These are phyloP conservation scores for Acestrorhynchus altus DNA, from an alignment of 2,797 vertebrate species.

Conservation along the genomic window DNA sequence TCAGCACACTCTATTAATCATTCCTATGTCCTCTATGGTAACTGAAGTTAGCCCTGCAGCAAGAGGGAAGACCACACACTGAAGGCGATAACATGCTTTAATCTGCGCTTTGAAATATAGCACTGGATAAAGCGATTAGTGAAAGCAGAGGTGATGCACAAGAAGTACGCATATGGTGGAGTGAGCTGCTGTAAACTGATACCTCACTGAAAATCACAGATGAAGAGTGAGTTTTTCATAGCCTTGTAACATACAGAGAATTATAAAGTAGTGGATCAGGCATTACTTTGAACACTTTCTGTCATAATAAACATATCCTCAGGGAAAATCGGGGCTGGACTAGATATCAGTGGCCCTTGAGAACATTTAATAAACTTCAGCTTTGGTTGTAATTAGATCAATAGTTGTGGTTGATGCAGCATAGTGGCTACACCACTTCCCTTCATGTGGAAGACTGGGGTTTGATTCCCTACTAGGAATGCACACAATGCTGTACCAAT, in stretches of 20 bases:
- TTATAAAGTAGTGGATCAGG: not conserved
- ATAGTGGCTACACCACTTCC: too few species aligned
- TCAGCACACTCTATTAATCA: conserved; percentile 23
- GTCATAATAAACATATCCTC: not conserved
- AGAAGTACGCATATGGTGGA: not conserved
- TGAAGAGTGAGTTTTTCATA: not conserved
- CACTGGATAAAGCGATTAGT: conserved; percentile 3
- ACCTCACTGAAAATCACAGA: not conserved
- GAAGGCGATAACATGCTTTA: conserved; percentile 4
- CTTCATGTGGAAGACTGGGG: too few species aligned
- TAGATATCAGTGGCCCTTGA: not conserved
- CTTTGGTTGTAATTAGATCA: conserved; percentile 9
- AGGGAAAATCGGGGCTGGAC: not conserved
- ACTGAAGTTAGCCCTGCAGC: conserved; percentile 18
- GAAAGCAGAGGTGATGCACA: not conserved
- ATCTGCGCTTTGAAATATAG: conserved; percentile 26
- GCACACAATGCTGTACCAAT: too few species aligned
- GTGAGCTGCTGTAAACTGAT: not conserved
- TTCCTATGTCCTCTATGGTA: conserved; percentile 5
- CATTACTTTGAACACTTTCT: not conserved
- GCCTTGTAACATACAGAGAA: not conserved
- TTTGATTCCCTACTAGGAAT: too few species aligned
- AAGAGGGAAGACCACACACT: not conserved
- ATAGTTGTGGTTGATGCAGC: too few species aligned
- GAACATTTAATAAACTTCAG: not conserved